Evolutionary conservation across 2,113 vertebrate genomes (phyloP).

Genomic region (Cyanistes caeruleus): DNA sequence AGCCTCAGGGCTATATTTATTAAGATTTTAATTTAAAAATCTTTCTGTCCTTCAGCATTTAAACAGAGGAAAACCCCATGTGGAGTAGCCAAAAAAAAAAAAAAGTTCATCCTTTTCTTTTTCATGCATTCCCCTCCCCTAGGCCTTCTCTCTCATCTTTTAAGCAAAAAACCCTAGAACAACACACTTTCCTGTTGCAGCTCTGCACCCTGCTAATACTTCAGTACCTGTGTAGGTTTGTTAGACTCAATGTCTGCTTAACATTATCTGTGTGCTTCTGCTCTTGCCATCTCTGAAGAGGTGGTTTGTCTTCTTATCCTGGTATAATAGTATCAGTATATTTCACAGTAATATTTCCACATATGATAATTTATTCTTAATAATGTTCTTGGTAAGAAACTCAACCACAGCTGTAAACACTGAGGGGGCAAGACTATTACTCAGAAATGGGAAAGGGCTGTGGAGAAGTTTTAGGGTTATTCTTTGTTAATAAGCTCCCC

Average conservation of each 20-base stretch:
- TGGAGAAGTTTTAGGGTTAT: not conserved
- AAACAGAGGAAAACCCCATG: conserved; percentile 71
- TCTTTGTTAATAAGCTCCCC: not conserved
- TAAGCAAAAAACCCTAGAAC: conserved; percentile 11
- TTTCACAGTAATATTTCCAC: not conserved
- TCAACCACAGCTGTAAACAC: not conserved
- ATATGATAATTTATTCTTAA: not conserved
- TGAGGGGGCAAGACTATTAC: not conserved
- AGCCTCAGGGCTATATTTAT: conserved; percentile 79
- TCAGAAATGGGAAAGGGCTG: not conserved
- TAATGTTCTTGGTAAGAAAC: not conserved
- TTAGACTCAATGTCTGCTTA: not conserved
- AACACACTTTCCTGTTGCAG: not conserved
- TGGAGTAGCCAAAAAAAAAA: conserved; percentile 67
- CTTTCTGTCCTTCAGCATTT: conserved; percentile 73
- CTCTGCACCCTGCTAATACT: not conserved
- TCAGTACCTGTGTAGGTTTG: not conserved
- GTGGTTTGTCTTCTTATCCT: not conserved
- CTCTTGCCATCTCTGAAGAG: not conserved
- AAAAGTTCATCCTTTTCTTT: conserved; percentile 50
- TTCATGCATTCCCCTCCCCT: not conserved
- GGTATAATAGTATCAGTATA: not conserved
- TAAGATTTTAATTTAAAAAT: conserved; percentile 81
- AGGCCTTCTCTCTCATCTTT: conserved; percentile 52
- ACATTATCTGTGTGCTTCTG: not conserved